A percentile compares a stretch with the other conserved stretches of the same genome.
phyloP scores from a whole-genome alignment of 2,797 vertebrate species.

The Pangasius krempfi region DNA sequence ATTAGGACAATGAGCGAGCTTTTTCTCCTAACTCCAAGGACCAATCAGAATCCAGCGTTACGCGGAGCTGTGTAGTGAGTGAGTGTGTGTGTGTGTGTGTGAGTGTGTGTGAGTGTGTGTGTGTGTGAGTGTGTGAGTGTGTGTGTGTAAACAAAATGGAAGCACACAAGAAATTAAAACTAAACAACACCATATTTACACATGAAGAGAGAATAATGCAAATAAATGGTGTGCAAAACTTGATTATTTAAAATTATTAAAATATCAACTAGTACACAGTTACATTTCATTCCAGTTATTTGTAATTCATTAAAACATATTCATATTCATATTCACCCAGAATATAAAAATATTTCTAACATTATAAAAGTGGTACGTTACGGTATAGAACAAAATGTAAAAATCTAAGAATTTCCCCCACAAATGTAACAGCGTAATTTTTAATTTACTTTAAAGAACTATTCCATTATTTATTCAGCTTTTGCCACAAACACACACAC shows the following conservation, averaged over 20 bases:
- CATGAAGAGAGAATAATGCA: background rate
- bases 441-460: background rate
- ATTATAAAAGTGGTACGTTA: background rate
- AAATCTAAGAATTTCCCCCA: background rate
- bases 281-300: background rate
- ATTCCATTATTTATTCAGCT: background rate
- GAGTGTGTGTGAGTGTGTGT: background rate
- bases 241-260: background rate
- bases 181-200: constrained; percentile 7
- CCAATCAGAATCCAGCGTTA: background rate
- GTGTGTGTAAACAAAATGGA: background rate
- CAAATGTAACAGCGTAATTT: background rate
- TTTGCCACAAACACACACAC: background rate
- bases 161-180: background rate
- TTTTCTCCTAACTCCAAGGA: background rate
- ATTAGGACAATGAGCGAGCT: background rate
- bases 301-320: background rate
- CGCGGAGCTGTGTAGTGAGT: background rate
- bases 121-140: background rate
- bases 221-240: background rate
- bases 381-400: background rate
- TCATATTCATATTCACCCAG: background rate
- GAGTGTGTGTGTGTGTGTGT: background rate
- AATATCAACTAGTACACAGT: background rate
- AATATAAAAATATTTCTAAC: background rate